These are phyloP conservation scores for Andricus quercusramuli DNA, from an alignment of 2,888 invertebrate genomes.

Conservation along the genomic window DNA sequence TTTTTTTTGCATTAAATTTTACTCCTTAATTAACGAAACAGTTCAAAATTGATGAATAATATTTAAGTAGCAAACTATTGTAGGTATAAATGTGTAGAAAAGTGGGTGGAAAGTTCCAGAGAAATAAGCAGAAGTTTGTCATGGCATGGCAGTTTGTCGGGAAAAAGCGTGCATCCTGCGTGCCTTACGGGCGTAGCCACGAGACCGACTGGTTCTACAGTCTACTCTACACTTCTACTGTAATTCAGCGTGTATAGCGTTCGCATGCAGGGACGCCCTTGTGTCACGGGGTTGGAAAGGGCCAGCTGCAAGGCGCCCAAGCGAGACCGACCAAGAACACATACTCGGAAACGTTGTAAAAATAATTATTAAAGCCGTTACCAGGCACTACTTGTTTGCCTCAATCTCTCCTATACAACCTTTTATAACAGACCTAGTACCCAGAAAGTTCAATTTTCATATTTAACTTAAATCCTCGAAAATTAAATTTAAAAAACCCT, in stretches of 20 bases:
- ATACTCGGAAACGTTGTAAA: constrained; percentile 78
- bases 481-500: background rate
- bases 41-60: background rate
- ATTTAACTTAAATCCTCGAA: background rate
- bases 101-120: constrained; percentile 62
- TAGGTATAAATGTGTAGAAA: constrained; percentile 42
- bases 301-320: constrained; percentile 78
- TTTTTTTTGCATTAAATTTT: background rate
- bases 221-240: constrained; percentile 11
- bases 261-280: constrained; percentile 71
- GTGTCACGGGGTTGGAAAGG: constrained; percentile 74
- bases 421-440: background rate
- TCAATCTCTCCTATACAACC: constrained; percentile 41
- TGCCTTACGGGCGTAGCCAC: constrained; percentile 67
- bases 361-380: constrained; percentile 79
- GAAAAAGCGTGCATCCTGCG: constrained; percentile 72
- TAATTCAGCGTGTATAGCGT: constrained; percentile 52
- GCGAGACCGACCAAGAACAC: constrained; percentile 72
- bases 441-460: background rate
- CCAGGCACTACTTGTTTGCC: constrained; percentile 58
- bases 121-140: constrained; percentile 61
- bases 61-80: constrained; percentile 14
- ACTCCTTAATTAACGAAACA: background rate
- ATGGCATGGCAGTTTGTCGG: constrained; percentile 61
- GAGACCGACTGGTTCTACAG: constrained; percentile 57